These are phyloP conservation scores for Blastobasis adustella DNA, from an alignment of 2,888 invertebrate species.

Conservation along the genomic window DNA sequence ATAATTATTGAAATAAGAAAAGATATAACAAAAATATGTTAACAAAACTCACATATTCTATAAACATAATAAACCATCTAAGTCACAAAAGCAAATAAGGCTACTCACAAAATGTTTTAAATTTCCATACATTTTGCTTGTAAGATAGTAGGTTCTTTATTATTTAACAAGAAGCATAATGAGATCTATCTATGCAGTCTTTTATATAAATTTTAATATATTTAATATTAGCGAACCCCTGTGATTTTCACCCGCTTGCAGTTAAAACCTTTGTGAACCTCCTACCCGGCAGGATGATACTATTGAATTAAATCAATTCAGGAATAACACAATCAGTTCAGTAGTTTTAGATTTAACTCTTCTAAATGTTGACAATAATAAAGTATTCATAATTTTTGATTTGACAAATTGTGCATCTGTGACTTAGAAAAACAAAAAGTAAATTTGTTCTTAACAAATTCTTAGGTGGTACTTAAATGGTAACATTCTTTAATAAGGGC, in stretches of 20 bases:
- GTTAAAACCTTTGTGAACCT: neutral
- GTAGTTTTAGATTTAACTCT: neutral
- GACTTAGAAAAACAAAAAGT: conserved; percentile 52
- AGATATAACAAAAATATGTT: conserved; percentile 66
- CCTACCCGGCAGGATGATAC: too few relatives aligned
- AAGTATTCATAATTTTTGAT: too few relatives aligned
- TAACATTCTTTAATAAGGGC: conserved; percentile 28
- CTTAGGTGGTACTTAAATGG: conserved; percentile 40
- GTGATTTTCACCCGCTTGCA: neutral
- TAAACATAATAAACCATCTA: conserved; percentile 42
- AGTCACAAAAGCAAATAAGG: conserved; percentile 51
- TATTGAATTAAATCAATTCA: neutral
- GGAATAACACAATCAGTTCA: neutral
- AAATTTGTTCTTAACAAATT: conserved; percentile 46
- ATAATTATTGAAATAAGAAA: conserved; percentile 65
- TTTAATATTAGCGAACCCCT: neutral
- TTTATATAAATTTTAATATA: neutral
- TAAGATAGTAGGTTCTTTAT: neutral
- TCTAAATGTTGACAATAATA: neutral
- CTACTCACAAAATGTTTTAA: neutral
- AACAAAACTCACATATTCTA: neutral
- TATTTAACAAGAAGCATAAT: neutral
- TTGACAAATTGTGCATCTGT: conserved; percentile 28
- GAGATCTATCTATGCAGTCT: neutral
- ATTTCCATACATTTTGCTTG: neutral